Evolutionary conservation across 2,888 invertebrate species (phyloP), one percentile per base, ranked within the genome.

Genomic region (Serrognathus titanus): DNA sequence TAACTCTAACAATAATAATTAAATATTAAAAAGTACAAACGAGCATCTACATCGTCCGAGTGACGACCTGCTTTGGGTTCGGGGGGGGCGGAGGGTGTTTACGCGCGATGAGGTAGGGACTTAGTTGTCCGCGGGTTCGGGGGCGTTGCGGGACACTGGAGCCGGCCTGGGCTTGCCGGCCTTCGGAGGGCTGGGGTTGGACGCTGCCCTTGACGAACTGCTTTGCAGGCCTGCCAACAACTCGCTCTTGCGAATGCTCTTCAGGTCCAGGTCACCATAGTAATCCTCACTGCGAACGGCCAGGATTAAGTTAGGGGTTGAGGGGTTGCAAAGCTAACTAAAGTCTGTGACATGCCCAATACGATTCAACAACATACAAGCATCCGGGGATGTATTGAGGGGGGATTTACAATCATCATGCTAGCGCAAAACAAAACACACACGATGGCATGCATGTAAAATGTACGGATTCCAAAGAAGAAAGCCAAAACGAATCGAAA

Each of bases 211-310:
- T 75, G 76, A 72, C 45, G 60, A 83, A 69, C 82, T 82, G 75
- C 81, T 81, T 71, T 85, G 83, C 72, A 90, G 83, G 71, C 93
- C 93, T 72, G 91, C 85, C 76, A 92, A 85, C 71, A 93, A 86
- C 81, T 94, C 94, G 81, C 92, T 92, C 86, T 94, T 94, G 82
- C 92, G 88, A 86, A 94, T 92, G 82, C 88, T 86, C 88, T 94
- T 94, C 84, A 94, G 83, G 81, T 94, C 94, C 87, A 94, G 82
- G 80, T 94, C 94, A 69, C 94, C 94, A 77, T 94, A 94, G 87
- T 94, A 94, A 88, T 94, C 94, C 86, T 94, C 94, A 85, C 94
- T 94, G 90, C 84, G 86, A 83, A 79, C 20, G 20, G 49, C 13
- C 24, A 40, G 46, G 52, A 41, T 36, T 56, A 31, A 31, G 39